Evolutionary conservation across 1,140 invertebrate species (phyloP), one percentile per base, ranked within the genome.

Genomic region (Samia ricini): DNA sequence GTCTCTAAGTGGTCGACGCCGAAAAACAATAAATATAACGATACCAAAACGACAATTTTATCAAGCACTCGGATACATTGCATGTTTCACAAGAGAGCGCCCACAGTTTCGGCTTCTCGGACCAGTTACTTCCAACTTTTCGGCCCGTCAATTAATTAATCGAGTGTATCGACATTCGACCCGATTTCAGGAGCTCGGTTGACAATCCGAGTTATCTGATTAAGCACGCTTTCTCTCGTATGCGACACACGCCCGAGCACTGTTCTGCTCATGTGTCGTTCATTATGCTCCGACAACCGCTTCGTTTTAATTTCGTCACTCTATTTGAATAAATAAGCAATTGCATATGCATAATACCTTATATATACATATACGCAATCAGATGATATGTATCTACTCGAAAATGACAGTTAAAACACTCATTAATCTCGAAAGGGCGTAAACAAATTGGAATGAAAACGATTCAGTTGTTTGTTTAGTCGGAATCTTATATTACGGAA

Each of bases 131-230:
- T 84, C 70, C 78, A 76, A 76, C 68, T 82, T 83, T 82, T 86
- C 82, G 85, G 81, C 66, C 77, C 80, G 87, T 85, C 85, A 85
- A 88, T 86, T 89, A 89, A 89, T 88, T 85, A 88, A 86, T 86
- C 81, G 87, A 80, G 80, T 89, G 80, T 85, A 87, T 88, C 87
- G 85, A 88, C 84, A 87, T 81, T 86, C 81, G 87, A 89, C 85
- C 87, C 85, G 83, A 86, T 88, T 89, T 88, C 85, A 87, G 87
- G 85, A 87, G 87, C 81, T 78, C 79, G 83, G 85, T 88, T 88
- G 87, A 90, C 88, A 88, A 88, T 85, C 80, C 85, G 77, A 85
- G 78, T 88, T 90, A 88, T 90, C 88, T 90, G 85, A 90, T 90
- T 83, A 83, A 90, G 81, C 85, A 88, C 88, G 88, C 88, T 90